A percentile compares a stretch with the other conserved stretches of the same genome.
phyloP scores from a whole-genome alignment of 1,140 invertebrate genomes.

The Cydia splendana region DNA sequence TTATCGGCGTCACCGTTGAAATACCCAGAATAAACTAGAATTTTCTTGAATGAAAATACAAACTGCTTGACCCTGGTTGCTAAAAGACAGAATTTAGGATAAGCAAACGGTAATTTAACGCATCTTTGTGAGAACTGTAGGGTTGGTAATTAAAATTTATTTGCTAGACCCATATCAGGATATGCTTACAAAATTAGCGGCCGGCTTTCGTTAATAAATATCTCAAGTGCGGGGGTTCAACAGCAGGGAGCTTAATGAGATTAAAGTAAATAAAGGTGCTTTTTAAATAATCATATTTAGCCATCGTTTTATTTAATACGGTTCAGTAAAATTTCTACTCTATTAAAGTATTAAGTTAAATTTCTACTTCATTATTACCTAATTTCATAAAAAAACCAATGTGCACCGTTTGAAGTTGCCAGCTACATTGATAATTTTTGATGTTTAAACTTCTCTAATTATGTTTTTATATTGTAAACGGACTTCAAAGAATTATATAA shows the following conservation, averaged over 20 bases:
- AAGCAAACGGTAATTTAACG: neutral
- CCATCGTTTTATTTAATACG: neutral
- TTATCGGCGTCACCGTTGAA: neutral
- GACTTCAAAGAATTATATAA: no score
- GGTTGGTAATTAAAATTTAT: slow-evolving; percentile 20
- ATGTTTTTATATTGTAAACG: no score
- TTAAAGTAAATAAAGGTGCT: neutral
- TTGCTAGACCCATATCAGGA: slow-evolving; percentile 21
- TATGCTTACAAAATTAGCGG: slow-evolving; percentile 20
- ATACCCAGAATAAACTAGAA: neutral
- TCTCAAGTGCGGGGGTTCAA: neutral
- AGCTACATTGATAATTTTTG: no score
- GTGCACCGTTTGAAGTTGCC: no score
- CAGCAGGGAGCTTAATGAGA: slow-evolving; percentile 1
- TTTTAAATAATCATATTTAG: no score
- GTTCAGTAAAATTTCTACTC: neutral
- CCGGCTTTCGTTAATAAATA: slow-evolving; percentile 14
- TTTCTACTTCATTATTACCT: no score
- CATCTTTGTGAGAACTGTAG: slow-evolving; percentile 6
- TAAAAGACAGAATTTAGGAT: neutral
- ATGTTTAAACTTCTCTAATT: no score
- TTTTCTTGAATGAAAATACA: neutral
- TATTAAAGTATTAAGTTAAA: no score
- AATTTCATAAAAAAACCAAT: no score
- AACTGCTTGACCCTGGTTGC: neutral